Conservation (phyloP, 2,888 invertebrate species). For the Ecliptopera silaceata region DNA sequence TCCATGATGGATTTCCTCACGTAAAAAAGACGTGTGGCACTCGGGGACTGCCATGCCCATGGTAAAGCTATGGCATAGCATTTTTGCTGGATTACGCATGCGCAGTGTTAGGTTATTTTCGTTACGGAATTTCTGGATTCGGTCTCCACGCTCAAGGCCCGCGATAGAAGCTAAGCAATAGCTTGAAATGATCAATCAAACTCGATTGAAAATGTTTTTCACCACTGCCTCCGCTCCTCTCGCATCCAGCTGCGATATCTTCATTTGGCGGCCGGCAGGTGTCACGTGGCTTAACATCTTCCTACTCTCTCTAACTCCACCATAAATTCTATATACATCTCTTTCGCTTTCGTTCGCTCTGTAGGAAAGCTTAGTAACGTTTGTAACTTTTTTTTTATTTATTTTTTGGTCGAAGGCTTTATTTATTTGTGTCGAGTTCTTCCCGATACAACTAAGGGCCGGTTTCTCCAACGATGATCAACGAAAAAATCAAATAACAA, state of each 20-base stretch:
- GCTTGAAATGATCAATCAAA: no score
- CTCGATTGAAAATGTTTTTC: slow-evolving; percentile 50
- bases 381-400: slow-evolving; percentile 60
- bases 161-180: no score
- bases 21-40: no score
- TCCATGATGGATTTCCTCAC: no score
- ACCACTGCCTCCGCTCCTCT: slow-evolving; percentile 59
- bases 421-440: slow-evolving; percentile 72
- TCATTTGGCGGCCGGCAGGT: slow-evolving; percentile 82
- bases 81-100: no score
- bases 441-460: slow-evolving; percentile 64
- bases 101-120: no score
- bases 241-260: slow-evolving; percentile 82
- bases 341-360: slow-evolving; percentile 63
- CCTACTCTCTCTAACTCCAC: slow-evolving; percentile 50
- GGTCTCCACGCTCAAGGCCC: no score
- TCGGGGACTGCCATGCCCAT: no score
- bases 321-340: slow-evolving; percentile 41
- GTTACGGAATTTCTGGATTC: no score
- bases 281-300: slow-evolving; percentile 67
- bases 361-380: slow-evolving; percentile 68
- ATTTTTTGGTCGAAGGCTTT: slow-evolving; percentile 64
- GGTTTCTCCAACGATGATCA: no score
- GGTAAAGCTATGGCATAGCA: no score
- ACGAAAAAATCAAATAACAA: no score